phyloP scores from a whole-genome alignment of 2,888 invertebrate genomes.

The Nomada goodeniana region DNA sequence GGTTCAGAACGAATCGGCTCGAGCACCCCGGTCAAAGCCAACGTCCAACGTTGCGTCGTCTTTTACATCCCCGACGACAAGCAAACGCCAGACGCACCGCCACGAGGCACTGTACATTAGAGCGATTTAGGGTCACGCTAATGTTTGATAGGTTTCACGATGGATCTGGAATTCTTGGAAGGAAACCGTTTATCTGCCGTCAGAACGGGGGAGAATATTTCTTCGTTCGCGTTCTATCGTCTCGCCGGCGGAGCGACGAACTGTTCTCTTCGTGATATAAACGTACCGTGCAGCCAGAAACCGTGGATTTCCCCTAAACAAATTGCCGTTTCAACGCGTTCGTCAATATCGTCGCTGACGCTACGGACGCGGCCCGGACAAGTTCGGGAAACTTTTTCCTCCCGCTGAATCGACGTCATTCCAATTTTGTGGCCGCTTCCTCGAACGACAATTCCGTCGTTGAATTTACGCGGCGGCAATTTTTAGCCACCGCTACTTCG shows the following conservation, averaged over 20 bases:
- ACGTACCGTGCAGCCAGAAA: not conserved
- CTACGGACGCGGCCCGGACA: not conserved
- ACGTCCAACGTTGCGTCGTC: constrained; percentile 24
- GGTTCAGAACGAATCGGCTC: not conserved
- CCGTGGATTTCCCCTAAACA: too few species aligned
- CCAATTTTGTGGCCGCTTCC: not conserved
- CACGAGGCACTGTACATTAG: not conserved
- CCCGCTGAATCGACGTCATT: constrained; percentile 25
- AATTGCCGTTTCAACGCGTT: not conserved
- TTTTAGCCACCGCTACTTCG: constrained; percentile 23
- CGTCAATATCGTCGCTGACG: not conserved
- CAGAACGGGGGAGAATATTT: too few species aligned
- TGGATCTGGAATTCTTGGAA: not conserved
- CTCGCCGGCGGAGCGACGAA: too few species aligned
- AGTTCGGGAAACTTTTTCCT: constrained; percentile 1
- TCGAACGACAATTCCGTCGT: constrained; percentile 18
- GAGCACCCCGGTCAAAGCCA: not conserved
- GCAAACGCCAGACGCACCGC: constrained; percentile 2
- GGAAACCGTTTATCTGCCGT: not conserved
- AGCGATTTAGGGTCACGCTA: not conserved
- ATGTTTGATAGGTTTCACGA: constrained; percentile 2
- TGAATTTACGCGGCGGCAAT: constrained; percentile 33
- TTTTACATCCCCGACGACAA: not conserved
- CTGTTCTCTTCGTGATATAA: too few species aligned
- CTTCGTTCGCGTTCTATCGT: too few species aligned